Conservation (phyloP, 2,113 vertebrate genomes). For the Cromileptes altivelis region DNA sequence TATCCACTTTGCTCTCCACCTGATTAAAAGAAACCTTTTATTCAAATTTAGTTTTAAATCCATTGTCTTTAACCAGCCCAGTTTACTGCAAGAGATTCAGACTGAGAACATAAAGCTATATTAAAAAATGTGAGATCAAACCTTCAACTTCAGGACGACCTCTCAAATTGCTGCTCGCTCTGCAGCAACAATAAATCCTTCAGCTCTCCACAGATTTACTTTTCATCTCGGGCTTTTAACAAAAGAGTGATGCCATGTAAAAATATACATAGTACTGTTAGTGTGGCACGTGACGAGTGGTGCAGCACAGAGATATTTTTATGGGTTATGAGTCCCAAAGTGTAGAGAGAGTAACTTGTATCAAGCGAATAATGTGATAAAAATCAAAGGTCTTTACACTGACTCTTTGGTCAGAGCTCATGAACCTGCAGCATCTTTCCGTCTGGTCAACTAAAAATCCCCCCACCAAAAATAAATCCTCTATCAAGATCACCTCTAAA, state of each 20-base stretch:
- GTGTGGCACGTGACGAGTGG: background rate
- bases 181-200: background rate
- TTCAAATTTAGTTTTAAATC: too few relatives aligned
- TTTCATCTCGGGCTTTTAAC: background rate
- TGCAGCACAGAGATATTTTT: too few relatives aligned
- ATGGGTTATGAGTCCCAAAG: too few relatives aligned
- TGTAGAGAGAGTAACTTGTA: background rate
- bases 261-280: background rate
- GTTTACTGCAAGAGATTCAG: too few relatives aligned
- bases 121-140: too few relatives aligned
- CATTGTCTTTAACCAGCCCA: too few relatives aligned
- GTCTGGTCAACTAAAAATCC: slow-evolving; percentile 3
- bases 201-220: slow-evolving; percentile 2
- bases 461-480: slow-evolving; percentile 25
- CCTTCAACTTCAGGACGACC: too few relatives aligned
- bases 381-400: background rate
- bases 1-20: too few relatives aligned
- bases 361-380: background rate
- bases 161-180: too few relatives aligned
- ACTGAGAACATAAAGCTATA: too few relatives aligned
- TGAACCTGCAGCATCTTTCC: background rate
- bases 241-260: background rate
- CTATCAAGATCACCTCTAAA: slow-evolving; percentile 37
- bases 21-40: too few relatives aligned
- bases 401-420: background rate